Percentiles rank a stretch among this genome's conserved stretches.
phyloP scores from a whole-genome alignment of 1,140 invertebrate species.

The Drosophila azteca region DNA sequence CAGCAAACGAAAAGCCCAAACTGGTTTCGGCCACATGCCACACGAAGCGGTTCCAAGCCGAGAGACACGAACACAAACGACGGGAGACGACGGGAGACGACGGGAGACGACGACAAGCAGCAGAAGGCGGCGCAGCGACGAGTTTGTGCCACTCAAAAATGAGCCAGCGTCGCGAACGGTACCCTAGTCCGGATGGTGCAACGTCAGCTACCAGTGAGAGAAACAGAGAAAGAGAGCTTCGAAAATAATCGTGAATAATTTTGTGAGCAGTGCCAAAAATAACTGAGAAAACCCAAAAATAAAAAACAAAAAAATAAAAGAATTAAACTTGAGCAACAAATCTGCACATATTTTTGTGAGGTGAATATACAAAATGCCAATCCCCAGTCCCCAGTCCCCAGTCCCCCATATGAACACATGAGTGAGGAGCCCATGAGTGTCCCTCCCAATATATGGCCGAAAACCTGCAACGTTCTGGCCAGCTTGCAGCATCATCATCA shows the following conservation, averaged over 20 bases:
- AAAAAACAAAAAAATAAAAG: not conserved
- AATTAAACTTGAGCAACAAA: not conserved
- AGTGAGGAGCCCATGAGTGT: not conserved
- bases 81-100: not conserved
- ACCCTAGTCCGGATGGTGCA: constrained; percentile 37
- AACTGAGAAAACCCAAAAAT: not conserved
- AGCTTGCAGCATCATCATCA: not conserved
- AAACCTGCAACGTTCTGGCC: too few species aligned
- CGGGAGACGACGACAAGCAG: constrained; percentile 8
- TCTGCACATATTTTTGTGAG: constrained; percentile 24
- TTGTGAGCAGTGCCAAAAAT: constrained; percentile 34
- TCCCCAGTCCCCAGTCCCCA: not conserved
- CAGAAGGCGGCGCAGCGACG: constrained; percentile 18
- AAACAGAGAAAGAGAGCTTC: constrained; percentile 25
- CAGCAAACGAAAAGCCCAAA: constrained; percentile 28
- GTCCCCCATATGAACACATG: not conserved
- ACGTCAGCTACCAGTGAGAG: constrained; percentile 10
- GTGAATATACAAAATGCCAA: constrained; percentile 49
- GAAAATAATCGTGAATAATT: constrained; percentile 19
- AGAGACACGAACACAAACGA: not conserved
- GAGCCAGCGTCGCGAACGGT: constrained; percentile 77
- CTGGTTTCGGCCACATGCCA: constrained; percentile 42
- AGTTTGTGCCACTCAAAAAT: constrained; percentile 73
- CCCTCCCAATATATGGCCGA: not conserved
- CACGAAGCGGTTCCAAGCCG: constrained; percentile 24